Evolutionary conservation across 2,113 vertebrate species (phyloP).

Genomic region (Ochotona curzoniae): DNA sequence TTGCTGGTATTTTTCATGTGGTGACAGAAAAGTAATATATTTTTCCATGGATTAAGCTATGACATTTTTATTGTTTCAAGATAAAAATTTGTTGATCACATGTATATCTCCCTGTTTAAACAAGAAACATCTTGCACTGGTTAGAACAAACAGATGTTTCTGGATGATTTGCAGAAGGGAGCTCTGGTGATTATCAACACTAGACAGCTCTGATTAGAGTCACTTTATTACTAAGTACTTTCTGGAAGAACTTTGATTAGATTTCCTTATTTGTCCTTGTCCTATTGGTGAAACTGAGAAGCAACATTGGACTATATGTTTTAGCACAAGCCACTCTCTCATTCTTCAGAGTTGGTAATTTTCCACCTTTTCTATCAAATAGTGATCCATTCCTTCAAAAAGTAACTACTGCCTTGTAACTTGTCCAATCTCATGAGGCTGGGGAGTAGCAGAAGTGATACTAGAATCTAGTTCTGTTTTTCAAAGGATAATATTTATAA

Average conservation of each 20-base stretch:
- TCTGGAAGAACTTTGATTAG: neutral
- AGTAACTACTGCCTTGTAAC: neutral
- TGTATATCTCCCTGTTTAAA: neutral
- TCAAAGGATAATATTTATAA: no score
- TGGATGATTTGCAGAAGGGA: neutral
- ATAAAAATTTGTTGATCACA: neutral
- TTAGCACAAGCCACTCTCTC: neutral
- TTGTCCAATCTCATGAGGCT: neutral
- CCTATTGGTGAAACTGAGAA: neutral
- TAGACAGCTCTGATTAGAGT: neutral
- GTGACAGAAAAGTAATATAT: constrained; percentile 5
- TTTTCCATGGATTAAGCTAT: neutral
- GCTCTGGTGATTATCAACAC: neutral
- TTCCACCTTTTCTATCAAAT: constrained; percentile 50
- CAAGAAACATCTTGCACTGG: neutral
- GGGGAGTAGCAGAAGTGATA: neutral
- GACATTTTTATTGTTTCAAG: neutral
- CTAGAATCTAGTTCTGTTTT: neutral
- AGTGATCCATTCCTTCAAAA: neutral
- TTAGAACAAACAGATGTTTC: neutral
- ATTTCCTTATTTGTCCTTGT: neutral
- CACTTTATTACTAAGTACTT: neutral
- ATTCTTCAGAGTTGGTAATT: constrained; percentile 4
- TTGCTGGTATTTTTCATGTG: constrained; percentile 26
- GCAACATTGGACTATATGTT: constrained; percentile 4